These are phyloP conservation scores for Morus bassanus DNA, from an alignment of 2,797 vertebrate species.

Conservation along the genomic window DNA sequence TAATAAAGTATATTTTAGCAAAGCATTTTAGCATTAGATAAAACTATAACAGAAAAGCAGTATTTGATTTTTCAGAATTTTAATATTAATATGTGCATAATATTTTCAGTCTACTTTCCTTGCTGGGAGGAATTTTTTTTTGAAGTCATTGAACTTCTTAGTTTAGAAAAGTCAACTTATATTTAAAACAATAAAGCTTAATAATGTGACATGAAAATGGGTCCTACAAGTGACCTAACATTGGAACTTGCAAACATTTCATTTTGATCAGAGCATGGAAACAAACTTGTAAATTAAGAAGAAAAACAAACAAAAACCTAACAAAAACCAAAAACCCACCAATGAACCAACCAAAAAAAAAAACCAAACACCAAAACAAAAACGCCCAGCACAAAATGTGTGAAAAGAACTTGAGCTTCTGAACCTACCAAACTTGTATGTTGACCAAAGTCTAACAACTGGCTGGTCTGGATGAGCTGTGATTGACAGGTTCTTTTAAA, in stretches of 20 bases:
- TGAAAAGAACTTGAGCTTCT: neutral
- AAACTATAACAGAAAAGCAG: neutral
- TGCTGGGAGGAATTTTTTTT: neutral
- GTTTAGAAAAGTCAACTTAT: neutral
- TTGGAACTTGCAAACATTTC: neutral
- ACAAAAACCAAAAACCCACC: neutral
- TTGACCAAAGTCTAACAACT: neutral
- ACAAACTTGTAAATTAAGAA: neutral
- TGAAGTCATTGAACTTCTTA: neutral
- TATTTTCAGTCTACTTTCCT: neutral
- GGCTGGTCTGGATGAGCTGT: neutral
- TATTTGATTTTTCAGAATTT: neutral
- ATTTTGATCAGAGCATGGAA: neutral
- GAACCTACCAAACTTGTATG: rapidly evolving
- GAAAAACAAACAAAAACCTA: neutral
- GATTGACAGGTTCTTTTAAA: neutral
- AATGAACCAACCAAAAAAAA: neutral
- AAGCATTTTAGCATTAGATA: neutral
- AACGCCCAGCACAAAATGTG: neutral
- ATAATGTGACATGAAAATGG: neutral
- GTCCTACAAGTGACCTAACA: neutral
- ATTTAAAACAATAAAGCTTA: neutral
- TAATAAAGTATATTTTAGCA: neutral
- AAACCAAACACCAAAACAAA: neutral
- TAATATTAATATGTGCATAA: neutral